These are phyloP conservation scores for Bathynomus jamesi DNA, from an alignment of 1,140 invertebrate genomes.

Conservation along the genomic window DNA sequence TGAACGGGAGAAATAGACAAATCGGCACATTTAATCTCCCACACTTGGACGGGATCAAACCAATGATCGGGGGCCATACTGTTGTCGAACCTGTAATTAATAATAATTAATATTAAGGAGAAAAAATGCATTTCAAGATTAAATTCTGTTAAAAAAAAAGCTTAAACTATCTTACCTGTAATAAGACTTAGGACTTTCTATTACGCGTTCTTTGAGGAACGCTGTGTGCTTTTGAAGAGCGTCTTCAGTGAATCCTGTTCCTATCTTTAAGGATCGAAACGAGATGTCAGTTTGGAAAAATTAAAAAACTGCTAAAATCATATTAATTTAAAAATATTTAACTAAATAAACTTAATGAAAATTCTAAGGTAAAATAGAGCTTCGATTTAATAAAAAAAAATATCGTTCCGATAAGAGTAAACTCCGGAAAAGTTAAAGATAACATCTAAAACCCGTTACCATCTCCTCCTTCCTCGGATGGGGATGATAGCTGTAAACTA, in stretches of 20 bases:
- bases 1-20: constrained; percentile 93
- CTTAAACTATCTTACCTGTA: constrained; percentile 62
- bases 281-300: no score
- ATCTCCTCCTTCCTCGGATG: no score
- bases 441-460: no score
- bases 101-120: background rate
- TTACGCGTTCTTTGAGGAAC: constrained; percentile 67
- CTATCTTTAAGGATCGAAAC: constrained; percentile 69
- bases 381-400: no score
- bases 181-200: constrained; percentile 69
- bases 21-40: constrained; percentile 99
- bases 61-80: constrained; percentile 81
- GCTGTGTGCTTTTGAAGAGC: constrained; percentile 57
- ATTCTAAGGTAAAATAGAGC: no score
- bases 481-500: no score
- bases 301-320: no score
- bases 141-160: background rate
- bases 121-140: background rate
- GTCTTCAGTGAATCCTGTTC: constrained; percentile 95
- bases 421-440: no score
- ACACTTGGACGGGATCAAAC: constrained; percentile 85
- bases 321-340: no score
- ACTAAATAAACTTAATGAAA: no score
- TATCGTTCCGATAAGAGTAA: no score
- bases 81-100: constrained; percentile 25